These are phyloP conservation scores for Cryptoprocta ferox DNA, from an alignment of 2,797 vertebrate species.

Conservation along the genomic window DNA sequence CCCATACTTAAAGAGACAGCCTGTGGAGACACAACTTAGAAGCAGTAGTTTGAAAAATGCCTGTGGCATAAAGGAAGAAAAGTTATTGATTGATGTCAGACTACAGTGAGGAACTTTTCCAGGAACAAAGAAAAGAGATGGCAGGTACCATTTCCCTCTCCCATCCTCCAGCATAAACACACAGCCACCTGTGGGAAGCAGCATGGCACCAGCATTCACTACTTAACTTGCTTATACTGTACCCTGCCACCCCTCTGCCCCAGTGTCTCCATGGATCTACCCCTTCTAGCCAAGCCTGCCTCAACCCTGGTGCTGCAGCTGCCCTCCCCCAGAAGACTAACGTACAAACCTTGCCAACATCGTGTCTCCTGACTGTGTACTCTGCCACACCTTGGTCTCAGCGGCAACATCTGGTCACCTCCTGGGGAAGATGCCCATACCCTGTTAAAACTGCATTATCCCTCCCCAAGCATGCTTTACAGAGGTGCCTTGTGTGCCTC, in stretches of 20 bases:
- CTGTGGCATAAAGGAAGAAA: neutral
- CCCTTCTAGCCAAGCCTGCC: neutral
- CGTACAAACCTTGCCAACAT: neutral
- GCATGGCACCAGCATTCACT: neutral
- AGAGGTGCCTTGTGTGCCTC: neutral
- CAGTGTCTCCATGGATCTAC: neutral
- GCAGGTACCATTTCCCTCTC: neutral
- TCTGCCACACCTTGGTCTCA: neutral
- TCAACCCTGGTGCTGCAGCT: neutral
- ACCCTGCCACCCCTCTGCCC: neutral
- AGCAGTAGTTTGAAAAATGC: neutral
- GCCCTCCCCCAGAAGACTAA: neutral
- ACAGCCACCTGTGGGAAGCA: neutral
- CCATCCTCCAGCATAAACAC: neutral
- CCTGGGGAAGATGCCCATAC: neutral
- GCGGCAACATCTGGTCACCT: neutral
- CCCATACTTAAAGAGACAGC: neutral
- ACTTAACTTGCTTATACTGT: neutral
- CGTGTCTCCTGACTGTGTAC: neutral
- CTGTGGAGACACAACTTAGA: neutral
- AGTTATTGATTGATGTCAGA: neutral
- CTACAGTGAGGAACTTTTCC: neutral
- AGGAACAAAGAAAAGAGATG: neutral
- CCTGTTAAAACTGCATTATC: neutral
- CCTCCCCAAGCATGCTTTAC: neutral